These are phyloP conservation scores for Ammodytes marinus DNA, from an alignment of 2,113 vertebrate species.

Conservation along the genomic window DNA sequence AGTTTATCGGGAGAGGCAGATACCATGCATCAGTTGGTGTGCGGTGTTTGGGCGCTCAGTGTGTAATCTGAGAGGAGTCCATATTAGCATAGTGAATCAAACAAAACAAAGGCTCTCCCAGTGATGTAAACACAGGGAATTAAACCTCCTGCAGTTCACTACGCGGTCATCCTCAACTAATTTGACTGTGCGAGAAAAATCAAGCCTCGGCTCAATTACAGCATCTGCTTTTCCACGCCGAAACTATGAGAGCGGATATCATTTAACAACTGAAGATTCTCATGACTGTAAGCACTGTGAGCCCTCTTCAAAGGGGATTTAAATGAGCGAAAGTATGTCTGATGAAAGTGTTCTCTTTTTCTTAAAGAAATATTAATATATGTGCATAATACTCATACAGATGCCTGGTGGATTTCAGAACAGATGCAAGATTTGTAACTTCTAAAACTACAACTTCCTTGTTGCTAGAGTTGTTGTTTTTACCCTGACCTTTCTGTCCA, in stretches of 20 bases:
- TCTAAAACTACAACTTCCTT: conserved; percentile 43
- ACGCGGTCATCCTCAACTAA: conserved; percentile 77
- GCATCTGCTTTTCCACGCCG: conserved; percentile 69
- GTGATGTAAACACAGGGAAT: conserved; percentile 78
- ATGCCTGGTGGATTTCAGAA: conserved; percentile 69
- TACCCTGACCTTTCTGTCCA: conserved; percentile 61
- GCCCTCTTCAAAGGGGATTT: conserved; percentile 61
- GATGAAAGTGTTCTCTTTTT: conserved; percentile 54
- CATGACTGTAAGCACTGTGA: conserved; percentile 22
- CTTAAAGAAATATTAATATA: conserved; percentile 56
- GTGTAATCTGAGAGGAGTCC: conserved; percentile 70
- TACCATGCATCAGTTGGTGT: conserved; percentile 34
- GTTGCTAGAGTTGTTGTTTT: conserved; percentile 58
- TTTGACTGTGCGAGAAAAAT: conserved; percentile 75
- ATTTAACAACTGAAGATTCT: conserved; percentile 55
- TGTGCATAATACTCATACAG: conserved; percentile 57
- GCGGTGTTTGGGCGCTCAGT: conserved; percentile 55
- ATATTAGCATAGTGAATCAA: conserved; percentile 82
- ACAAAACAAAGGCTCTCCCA: conserved; percentile 77
- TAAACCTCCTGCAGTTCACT: conserved; percentile 80
- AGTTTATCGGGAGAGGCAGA: conserved; percentile 52
- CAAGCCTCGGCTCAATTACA: conserved; percentile 71
- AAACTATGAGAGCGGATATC: conserved; percentile 48
- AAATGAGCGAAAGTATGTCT: conserved; percentile 34
- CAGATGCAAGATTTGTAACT: conserved; percentile 62